These are phyloP conservation scores for Ptilorrhoa leucosticta DNA, from an alignment of 2,113 vertebrate species.

Conservation along the genomic window DNA sequence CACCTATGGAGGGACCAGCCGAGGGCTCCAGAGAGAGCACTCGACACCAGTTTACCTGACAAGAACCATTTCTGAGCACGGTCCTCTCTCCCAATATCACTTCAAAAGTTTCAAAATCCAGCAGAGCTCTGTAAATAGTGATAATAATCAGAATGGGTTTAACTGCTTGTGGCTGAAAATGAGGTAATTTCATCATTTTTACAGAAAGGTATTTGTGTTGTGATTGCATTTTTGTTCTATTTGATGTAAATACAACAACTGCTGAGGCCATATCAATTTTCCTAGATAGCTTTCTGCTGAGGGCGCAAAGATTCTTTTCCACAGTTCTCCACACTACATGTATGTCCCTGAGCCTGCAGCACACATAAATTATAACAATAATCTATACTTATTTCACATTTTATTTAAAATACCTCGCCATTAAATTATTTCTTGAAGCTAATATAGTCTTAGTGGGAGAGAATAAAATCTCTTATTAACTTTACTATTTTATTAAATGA, in stretches of 20 bases:
- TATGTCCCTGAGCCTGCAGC: background rate
- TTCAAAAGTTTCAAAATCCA: background rate
- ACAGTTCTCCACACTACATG: background rate
- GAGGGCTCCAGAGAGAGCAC: background rate
- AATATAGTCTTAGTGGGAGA: background rate
- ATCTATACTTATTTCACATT: background rate
- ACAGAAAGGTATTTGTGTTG: background rate
- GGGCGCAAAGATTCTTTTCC: background rate
- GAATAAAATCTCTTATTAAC: background rate
- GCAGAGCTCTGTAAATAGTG: background rate
- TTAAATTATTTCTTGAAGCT: background rate
- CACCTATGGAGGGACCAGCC: background rate
- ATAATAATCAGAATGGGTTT: background rate
- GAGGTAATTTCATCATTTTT: background rate
- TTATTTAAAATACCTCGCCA: background rate
- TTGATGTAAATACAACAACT: background rate
- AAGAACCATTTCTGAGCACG: background rate
- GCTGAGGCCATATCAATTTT: background rate
- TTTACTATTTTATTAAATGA: no score
- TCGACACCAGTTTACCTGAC: accelerated
- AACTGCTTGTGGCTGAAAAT: background rate
- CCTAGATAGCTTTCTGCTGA: background rate
- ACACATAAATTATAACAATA: background rate
- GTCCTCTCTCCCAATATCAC: background rate
- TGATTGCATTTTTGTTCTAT: background rate